Conservation (phyloP, 2,797 vertebrate genomes). For the Megaceryle alcyon region DNA sequence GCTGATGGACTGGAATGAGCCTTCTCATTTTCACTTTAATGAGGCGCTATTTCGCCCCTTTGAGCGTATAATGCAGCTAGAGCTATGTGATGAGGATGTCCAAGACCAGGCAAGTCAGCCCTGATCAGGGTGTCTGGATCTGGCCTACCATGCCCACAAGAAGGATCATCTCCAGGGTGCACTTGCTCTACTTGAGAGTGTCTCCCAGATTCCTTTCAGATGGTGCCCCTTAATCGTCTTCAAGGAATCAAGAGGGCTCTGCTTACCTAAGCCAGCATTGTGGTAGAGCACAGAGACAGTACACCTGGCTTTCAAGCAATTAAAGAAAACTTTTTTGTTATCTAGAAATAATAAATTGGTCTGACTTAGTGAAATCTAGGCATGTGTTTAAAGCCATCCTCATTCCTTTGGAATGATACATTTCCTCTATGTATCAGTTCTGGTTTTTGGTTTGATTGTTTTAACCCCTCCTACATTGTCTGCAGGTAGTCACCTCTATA, state of each 20-base stretch:
- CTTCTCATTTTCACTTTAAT: conserved; percentile 93
- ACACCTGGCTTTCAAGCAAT: background rate
- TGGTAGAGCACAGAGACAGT: background rate
- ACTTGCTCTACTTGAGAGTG: background rate
- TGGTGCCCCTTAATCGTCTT: background rate
- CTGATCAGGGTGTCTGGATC: background rate
- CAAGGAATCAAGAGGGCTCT: background rate
- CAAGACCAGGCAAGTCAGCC: conserved; percentile 90
- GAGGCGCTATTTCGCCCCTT: conserved; percentile 95
- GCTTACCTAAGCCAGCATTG: background rate
- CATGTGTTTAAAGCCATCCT: background rate
- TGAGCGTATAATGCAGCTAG: conserved; percentile 97
- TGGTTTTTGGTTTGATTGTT: background rate
- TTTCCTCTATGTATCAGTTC: background rate
- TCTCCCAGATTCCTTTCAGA: background rate
- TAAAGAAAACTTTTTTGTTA: background rate
- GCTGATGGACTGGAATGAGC: conserved; percentile 91
- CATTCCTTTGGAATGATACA: background rate
- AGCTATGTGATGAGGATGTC: conserved; percentile 95
- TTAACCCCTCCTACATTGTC: background rate
- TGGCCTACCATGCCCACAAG: background rate
- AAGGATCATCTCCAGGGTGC: background rate
- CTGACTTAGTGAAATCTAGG: background rate
- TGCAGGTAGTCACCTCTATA: conserved; percentile 93
- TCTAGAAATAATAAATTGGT: background rate